These are phyloP conservation scores for Stylophora pistillata DNA, from an alignment of 64 coral and sea anemone species.

Conservation along the genomic window DNA sequence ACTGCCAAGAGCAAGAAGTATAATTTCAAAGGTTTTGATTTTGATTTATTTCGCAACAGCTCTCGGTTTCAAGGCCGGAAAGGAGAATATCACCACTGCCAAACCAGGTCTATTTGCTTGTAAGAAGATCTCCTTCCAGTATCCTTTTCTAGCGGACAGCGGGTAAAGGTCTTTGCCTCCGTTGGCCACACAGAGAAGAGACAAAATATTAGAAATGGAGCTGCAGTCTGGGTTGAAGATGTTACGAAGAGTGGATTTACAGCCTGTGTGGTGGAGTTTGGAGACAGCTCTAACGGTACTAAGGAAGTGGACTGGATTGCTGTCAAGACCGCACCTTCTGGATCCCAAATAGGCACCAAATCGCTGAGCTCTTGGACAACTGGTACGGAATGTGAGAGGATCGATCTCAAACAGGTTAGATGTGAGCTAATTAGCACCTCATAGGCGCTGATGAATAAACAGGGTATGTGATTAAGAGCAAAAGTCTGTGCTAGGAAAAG, in stretches of 20 bases:
- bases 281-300: conserved; percentile 35
- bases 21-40: rapidly evolving
- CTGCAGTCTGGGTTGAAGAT: conserved; percentile 45
- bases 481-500: too few species aligned
- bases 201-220: conserved; percentile 11
- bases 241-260: conserved; percentile 38
- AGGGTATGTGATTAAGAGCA: neutral
- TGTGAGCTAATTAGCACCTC: too few species aligned
- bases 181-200: conserved; percentile 13
- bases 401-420: conserved; percentile 41
- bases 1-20: too few species aligned
- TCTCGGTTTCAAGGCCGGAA: conserved; percentile 4
- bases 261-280: conserved; percentile 44
- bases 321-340: conserved; percentile 17
- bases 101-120: neutral
- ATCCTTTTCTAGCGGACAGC: conserved; percentile 6
- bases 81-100: conserved; percentile 25
- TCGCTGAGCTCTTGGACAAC: conserved; percentile 51
- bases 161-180: conserved; percentile 36
- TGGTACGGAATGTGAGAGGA: conserved; percentile 53
- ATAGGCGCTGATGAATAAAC: too few species aligned
- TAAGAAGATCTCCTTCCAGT: conserved; percentile 17
- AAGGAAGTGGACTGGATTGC: conserved; percentile 51
- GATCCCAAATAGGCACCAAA: conserved; percentile 34
- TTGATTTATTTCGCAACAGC: neutral